These are phyloP conservation scores for Ptychoptera albimana DNA, from an alignment of 2,888 invertebrate genomes.

Conservation along the genomic window DNA sequence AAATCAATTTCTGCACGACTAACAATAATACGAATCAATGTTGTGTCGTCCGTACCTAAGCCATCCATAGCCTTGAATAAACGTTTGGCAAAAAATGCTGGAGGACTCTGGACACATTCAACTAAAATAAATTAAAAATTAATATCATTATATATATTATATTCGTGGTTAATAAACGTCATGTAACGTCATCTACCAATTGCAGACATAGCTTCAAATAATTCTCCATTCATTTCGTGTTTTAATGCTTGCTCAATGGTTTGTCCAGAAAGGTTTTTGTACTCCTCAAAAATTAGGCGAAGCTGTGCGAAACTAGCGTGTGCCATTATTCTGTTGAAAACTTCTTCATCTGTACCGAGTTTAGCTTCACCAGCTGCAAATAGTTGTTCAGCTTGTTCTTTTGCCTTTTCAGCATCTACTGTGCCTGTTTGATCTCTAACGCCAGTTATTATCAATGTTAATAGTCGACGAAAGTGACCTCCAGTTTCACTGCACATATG, in stretches of 20 bases:
- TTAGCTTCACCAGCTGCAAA: constrained; percentile 51
- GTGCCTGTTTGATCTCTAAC: constrained; percentile 44
- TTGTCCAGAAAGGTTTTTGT: constrained; percentile 49
- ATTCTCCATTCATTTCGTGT: constrained; percentile 44
- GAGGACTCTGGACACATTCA: constrained; percentile 45
- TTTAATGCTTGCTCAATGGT: constrained; percentile 54
- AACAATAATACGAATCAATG: constrained; percentile 50
- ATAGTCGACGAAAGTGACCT: constrained; percentile 56
- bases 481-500: constrained; percentile 62
- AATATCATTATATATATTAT: neutral
- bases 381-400: constrained; percentile 50
- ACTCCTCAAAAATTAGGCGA: constrained; percentile 49
- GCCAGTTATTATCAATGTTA: constrained; percentile 51
- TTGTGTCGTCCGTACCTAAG: constrained; percentile 50
- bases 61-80: constrained; percentile 48
- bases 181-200: no score
- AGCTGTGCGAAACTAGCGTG: constrained; percentile 57
- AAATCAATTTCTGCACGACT: constrained; percentile 51
- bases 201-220: constrained; percentile 46
- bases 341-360: constrained; percentile 52
- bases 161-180: no score
- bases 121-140: constrained; percentile 32
- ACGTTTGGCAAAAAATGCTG: constrained; percentile 48
- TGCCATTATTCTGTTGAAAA: constrained; percentile 50
- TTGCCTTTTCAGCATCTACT: constrained; percentile 44